Conservation (phyloP, 1,140 invertebrate species). For the Penaeus vannamei region DNA sequence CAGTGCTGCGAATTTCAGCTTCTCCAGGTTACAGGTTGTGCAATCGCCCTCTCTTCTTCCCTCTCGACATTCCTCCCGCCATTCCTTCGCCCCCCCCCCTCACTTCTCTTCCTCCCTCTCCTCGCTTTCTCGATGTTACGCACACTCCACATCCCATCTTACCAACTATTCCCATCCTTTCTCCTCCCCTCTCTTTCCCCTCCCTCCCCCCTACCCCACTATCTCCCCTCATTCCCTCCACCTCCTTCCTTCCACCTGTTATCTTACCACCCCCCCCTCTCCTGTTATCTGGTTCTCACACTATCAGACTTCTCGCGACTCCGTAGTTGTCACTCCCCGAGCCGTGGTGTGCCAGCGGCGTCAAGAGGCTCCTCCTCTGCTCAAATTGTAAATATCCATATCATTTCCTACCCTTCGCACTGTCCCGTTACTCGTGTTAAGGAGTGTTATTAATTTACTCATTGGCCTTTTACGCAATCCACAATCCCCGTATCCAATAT, state of each 20-base stretch:
- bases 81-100: not conserved
- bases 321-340: too few species aligned
- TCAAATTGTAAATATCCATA: too few species aligned
- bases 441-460: too few species aligned
- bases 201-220: not conserved
- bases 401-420: too few species aligned
- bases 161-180: not conserved
- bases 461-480: too few species aligned
- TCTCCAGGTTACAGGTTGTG: not conserved
- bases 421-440: too few species aligned
- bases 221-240: not conserved
- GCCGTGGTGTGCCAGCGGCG: too few species aligned
- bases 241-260: not conserved
- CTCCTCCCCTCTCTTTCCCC: not conserved
- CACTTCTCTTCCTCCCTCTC: not conserved
- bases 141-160: not conserved
- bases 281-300: too few species aligned
- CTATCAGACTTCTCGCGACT: too few species aligned
- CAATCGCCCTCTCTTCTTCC: not conserved
- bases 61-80: not conserved
- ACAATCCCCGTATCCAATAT: too few species aligned
- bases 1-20: not conserved
- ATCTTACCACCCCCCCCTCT: too few species aligned
- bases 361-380: too few species aligned
- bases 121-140: not conserved